A percentile compares a stretch with the other conserved stretches of the same genome.
Conservation (phyloP, 1,140 invertebrate species). For the Drosophila teissieri region DNA sequence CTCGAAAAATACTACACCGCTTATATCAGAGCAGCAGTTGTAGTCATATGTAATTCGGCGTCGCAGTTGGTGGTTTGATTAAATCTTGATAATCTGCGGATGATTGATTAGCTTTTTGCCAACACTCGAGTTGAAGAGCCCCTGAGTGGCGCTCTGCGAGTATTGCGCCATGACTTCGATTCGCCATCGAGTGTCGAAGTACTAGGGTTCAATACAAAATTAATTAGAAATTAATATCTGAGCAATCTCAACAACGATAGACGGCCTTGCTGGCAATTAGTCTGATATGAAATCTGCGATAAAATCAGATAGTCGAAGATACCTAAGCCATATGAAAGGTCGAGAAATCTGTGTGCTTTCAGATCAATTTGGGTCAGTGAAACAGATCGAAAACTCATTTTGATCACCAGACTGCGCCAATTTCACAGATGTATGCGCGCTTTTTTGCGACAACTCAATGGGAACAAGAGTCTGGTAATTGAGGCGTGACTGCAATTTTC, state of each 20-base stretch:
- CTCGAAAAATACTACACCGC: constrained; percentile 5
- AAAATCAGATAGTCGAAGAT: constrained; percentile 10
- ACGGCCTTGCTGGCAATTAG: constrained; percentile 42
- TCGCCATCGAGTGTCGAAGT: constrained; percentile 28
- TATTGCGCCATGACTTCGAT: constrained; percentile 31
- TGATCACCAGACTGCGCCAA: constrained; percentile 20
- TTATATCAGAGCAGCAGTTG: constrained; percentile 17
- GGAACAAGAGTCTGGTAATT: constrained; percentile 32
- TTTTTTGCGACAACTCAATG: constrained; percentile 19
- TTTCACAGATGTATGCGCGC: background rate
- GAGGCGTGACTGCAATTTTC: constrained; percentile 35
- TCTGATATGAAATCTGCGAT: constrained; percentile 15
- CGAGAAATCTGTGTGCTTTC: constrained; percentile 1
- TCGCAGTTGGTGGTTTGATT: constrained; percentile 31
- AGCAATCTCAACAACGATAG: background rate
- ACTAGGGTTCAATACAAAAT: background rate
- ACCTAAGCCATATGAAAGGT: constrained; percentile 30
- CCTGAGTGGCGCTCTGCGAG: background rate
- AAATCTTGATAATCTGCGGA: constrained; percentile 16
- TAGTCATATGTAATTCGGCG: background rate
- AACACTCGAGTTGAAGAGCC: constrained; percentile 44
- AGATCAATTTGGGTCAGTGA: constrained; percentile 31
- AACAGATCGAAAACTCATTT: constrained; percentile 45
- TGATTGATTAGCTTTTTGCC: constrained; percentile 24
- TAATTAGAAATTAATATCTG: constrained; percentile 20